phyloP scores from a whole-genome alignment of 2,797 vertebrate genomes.

The Coendou prehensilis region DNA sequence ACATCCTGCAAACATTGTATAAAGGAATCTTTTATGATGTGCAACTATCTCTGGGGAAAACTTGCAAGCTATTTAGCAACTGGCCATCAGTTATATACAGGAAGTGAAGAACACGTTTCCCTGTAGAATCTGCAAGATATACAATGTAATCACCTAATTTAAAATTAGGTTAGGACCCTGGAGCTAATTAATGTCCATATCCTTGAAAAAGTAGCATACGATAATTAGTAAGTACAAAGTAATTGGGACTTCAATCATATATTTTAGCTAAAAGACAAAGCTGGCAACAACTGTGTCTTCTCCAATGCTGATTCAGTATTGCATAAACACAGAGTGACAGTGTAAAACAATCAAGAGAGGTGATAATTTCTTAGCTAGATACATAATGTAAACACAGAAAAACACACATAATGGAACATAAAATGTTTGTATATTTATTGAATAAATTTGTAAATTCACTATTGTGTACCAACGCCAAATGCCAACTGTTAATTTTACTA shows the following conservation, averaged over 20 bases:
- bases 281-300: background rate
- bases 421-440: conserved; percentile 28
- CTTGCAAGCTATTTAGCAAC: conserved; percentile 72
- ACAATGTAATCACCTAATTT: conserved; percentile 77
- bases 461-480: conserved; percentile 58
- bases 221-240: conserved; percentile 70
- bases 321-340: conserved; percentile 20
- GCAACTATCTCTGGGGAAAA: conserved; percentile 68
- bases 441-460: conserved; percentile 51
- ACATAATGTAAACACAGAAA: conserved; percentile 13
- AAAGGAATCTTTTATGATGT: conserved; percentile 70
- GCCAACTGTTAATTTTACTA: conserved; percentile 58
- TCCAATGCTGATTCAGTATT: conserved; percentile 52
- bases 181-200: conserved; percentile 76
- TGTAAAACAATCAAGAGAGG: conserved; percentile 43
- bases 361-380: conserved; percentile 60
- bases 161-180: conserved; percentile 75
- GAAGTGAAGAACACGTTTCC: conserved; percentile 70
- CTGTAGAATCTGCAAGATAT: conserved; percentile 69
- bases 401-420: background rate
- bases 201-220: conserved; percentile 61
- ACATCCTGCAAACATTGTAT: conserved; percentile 62
- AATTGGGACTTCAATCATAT: conserved; percentile 36
- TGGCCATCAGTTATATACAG: conserved; percentile 76
- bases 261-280: conserved; percentile 67